Percentiles rank a stretch among this genome's conserved stretches.
These are phyloP conservation scores for Heliconius cydno DNA, from an alignment of 2,888 invertebrate genomes.

Conservation along the genomic window DNA sequence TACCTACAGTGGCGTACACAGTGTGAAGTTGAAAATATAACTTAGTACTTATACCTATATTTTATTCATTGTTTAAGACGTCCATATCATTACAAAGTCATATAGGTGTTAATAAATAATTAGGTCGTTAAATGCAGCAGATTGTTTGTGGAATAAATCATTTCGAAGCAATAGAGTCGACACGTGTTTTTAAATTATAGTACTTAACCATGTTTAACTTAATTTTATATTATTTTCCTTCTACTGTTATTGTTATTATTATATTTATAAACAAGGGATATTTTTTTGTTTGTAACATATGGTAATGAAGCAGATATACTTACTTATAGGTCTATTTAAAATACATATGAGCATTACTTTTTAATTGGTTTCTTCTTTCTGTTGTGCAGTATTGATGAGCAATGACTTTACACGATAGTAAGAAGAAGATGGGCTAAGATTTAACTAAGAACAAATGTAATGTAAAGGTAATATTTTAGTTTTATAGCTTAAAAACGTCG, in stretches of 20 bases:
- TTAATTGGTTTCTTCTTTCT: too few relatives aligned
- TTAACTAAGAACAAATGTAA: too few relatives aligned
- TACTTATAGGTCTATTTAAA: too few relatives aligned
- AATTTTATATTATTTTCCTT: constrained; percentile 5
- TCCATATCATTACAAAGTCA: constrained; percentile 19
- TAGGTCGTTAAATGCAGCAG: constrained; percentile 22
- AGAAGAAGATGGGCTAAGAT: too few relatives aligned
- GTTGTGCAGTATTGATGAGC: too few relatives aligned
- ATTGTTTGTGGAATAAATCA: constrained; percentile 39
- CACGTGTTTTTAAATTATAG: constrained; percentile 36
- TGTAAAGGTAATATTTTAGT: too few relatives aligned
- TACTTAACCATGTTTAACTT: constrained; percentile 26
- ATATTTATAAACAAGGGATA: not conserved
- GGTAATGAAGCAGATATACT: too few relatives aligned
- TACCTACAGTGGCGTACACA: too few relatives aligned
- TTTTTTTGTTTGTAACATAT: not conserved
- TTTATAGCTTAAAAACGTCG: too few relatives aligned
- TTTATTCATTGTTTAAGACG: not conserved
- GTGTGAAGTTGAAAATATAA: too few relatives aligned
- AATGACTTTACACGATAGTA: too few relatives aligned
- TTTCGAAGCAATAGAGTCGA: constrained; percentile 21
- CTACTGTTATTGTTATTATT: not conserved
- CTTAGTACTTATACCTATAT: not conserved
- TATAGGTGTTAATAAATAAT: constrained; percentile 22
- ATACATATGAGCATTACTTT: too few relatives aligned